A percentile compares a stretch with the other conserved stretches of the same genome.
phyloP scores from a whole-genome alignment of 2,888 invertebrate genomes.

The Eupsilia transversa region DNA sequence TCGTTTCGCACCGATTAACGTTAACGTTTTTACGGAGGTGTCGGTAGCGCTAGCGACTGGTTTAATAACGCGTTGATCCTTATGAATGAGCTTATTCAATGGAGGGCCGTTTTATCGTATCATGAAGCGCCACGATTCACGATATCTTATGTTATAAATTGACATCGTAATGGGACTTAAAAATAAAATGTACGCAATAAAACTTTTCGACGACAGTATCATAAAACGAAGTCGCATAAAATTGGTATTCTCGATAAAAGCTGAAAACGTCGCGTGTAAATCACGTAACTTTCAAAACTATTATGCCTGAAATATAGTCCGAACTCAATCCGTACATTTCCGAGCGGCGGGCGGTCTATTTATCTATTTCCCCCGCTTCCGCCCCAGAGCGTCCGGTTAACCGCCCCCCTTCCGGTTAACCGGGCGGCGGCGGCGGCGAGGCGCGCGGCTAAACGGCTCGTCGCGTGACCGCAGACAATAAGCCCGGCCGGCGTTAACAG shows the following conservation, averaged over 20 bases:
- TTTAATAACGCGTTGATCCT: constrained; percentile 71
- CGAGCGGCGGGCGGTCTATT: constrained; percentile 90
- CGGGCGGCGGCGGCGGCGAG: constrained; percentile 87
- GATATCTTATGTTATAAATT: constrained; percentile 76
- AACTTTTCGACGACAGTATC: constrained; percentile 84
- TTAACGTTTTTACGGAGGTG: constrained; percentile 74
- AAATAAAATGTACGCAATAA: constrained; percentile 82
- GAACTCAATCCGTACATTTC: constrained; percentile 91
- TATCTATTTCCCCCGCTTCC: constrained; percentile 91
- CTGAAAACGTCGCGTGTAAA: constrained; percentile 89
- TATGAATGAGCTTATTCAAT: constrained; percentile 75
- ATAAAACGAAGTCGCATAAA: constrained; percentile 84
- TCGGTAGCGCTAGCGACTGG: constrained; percentile 69
- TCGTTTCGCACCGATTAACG: constrained; percentile 77
- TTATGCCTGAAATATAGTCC: constrained; percentile 90
- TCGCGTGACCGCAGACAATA: constrained; percentile 91
- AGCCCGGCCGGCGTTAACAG: constrained; percentile 90
- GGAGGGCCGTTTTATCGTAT: constrained; percentile 69
- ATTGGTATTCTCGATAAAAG: constrained; percentile 85
- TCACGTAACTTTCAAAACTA: constrained; percentile 90
- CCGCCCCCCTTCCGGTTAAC: constrained; percentile 91
- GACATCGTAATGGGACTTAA: constrained; percentile 78
- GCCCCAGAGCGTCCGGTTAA: constrained; percentile 90
- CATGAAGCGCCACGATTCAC: constrained; percentile 66
- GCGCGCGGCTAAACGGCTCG: constrained; percentile 90